phyloP scores from a whole-genome alignment of 2,797 vertebrate species.

The Myotis pilosus region DNA sequence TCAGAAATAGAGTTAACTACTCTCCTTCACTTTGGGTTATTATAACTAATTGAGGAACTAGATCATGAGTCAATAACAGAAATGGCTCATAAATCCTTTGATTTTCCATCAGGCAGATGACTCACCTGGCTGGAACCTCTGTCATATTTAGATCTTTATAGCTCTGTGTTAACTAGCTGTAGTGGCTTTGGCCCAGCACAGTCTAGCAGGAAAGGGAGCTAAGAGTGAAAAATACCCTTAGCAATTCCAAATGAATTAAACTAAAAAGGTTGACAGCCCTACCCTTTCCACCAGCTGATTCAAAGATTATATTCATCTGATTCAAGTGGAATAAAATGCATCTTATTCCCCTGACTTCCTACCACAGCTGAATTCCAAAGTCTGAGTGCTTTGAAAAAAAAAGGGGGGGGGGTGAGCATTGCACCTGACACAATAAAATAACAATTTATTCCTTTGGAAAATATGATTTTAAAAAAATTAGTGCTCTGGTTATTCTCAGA shows the following conservation, averaged over 20 bases:
- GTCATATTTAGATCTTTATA: neutral
- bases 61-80: neutral
- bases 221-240: neutral
- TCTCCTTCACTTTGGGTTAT: neutral
- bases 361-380: neutral
- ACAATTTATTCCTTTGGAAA: neutral
- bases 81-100: neutral
- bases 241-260: neutral
- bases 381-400: neutral
- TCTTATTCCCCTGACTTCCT: neutral
- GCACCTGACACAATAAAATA: neutral
- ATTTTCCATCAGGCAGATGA: neutral
- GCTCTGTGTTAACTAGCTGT: neutral
- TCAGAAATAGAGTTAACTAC: neutral
- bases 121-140: neutral
- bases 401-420: rapidly evolving
- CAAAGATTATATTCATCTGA: neutral
- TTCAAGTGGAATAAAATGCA: neutral
- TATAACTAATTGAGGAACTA: neutral
- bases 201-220: neutral
- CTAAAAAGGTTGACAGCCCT: neutral
- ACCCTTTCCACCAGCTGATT: neutral
- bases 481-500: neutral
- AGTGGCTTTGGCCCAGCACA: neutral
- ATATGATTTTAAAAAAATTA: neutral